These are phyloP conservation scores for Desoria tigrina DNA, from an alignment of 2,888 invertebrate genomes.

Conservation along the genomic window DNA sequence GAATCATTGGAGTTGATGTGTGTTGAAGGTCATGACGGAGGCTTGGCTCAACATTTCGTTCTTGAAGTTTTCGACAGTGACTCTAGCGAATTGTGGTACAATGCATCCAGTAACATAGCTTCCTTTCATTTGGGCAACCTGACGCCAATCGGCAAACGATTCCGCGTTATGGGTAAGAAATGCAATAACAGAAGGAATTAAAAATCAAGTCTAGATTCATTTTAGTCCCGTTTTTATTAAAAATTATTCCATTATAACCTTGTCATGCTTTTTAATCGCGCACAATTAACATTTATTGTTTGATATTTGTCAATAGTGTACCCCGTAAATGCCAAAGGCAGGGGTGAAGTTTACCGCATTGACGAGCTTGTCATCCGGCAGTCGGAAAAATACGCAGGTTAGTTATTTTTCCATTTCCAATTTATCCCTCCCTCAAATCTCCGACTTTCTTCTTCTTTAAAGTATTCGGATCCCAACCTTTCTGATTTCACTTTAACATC, in stretches of 20 bases:
- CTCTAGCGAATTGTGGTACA: conserved; percentile 50
- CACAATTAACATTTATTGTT: too few relatives aligned
- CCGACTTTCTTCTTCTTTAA: conserved; percentile 15
- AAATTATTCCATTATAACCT: too few relatives aligned
- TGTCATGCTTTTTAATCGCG: too few relatives aligned
- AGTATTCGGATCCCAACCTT: not conserved
- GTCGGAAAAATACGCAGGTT: conserved; percentile 52
- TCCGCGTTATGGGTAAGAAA: conserved; percentile 51
- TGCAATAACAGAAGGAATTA: too few relatives aligned
- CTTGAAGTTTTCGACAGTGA: conserved; percentile 62
- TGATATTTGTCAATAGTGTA: too few relatives aligned
- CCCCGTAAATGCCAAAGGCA: conserved; percentile 53
- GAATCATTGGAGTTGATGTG: conserved; percentile 81
- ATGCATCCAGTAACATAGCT: conserved; percentile 50
- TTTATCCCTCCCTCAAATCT: not conserved
- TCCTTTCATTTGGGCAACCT: conserved; percentile 53
- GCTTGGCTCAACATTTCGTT: conserved; percentile 80
- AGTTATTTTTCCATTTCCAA: conserved; percentile 8
- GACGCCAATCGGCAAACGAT: conserved; percentile 52
- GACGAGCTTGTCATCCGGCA: conserved; percentile 52
- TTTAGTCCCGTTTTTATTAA: too few relatives aligned
- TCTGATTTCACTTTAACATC: too few relatives aligned
- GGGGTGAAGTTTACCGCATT: conserved; percentile 51
- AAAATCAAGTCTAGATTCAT: too few relatives aligned
- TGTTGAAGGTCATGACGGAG: conserved; percentile 82